Evolutionary conservation across 2,888 invertebrate genomes (phyloP).

Genomic region (Psylliodes chrysocephalus): DNA sequence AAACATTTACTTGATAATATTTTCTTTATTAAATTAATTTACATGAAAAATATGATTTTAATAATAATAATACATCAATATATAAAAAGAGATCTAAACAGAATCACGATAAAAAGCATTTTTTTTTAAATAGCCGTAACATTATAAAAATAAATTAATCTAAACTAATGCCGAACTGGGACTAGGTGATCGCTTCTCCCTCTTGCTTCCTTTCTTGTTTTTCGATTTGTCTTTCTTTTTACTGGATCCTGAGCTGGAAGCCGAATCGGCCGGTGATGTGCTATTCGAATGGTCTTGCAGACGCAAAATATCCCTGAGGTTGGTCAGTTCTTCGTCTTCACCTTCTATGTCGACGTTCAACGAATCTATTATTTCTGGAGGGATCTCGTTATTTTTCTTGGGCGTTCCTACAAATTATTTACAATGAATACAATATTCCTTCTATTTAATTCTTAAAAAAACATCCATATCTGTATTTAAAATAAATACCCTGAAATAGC

Average conservation of each 20-base stretch:
- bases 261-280: conserved; percentile 59
- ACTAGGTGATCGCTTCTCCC: conserved; percentile 57
- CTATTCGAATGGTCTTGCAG: conserved; percentile 60
- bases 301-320: conserved; percentile 57
- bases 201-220: conserved; percentile 55
- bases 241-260: conserved; percentile 55
- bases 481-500: too few relatives aligned
- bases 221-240: conserved; percentile 58
- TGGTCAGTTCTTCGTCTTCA: conserved; percentile 59
- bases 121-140: conserved; percentile 23
- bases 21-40: too few relatives aligned
- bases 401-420: conserved; percentile 57
- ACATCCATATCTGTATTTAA: too few relatives aligned
- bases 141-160: conserved; percentile 44
- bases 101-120: conserved; percentile 28
- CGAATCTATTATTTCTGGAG: conserved; percentile 51
- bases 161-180: conserved; percentile 50
- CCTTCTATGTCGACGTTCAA: conserved; percentile 59
- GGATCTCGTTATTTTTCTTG: conserved; percentile 51
- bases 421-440: too few relatives aligned
- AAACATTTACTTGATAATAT: too few relatives aligned
- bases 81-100: conserved; percentile 33
- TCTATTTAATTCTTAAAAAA: too few relatives aligned
- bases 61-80: conserved; percentile 13
- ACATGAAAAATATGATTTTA: background rate